Conservation (phyloP, 2,888 invertebrate genomes). For the Buathra laborator region DNA sequence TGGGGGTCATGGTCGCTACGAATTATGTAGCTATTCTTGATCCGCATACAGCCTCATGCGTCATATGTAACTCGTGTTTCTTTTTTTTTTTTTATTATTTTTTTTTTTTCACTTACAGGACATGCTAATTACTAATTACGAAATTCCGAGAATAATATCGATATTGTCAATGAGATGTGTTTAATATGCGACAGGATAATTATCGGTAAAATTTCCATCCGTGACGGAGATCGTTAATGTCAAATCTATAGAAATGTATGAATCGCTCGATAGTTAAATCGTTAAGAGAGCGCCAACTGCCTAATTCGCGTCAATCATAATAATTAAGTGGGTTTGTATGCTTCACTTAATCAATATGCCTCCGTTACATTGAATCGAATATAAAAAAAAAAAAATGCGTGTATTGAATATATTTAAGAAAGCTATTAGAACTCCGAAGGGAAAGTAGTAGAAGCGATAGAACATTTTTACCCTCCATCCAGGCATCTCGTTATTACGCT, state of each 20-base stretch:
- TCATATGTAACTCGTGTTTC: neutral
- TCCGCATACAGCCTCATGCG: neutral
- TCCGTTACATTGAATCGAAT: neutral
- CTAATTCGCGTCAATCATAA: too few relatives aligned
- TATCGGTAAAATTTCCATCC: too few relatives aligned
- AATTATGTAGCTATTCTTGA: conserved; percentile 13
- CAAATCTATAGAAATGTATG: too few relatives aligned
- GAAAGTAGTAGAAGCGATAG: conserved; percentile 3
- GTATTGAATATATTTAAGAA: neutral
- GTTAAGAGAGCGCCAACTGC: too few relatives aligned
- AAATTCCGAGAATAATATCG: neutral
- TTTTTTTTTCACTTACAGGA: neutral
- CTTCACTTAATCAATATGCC: too few relatives aligned
- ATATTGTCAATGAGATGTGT: neutral
- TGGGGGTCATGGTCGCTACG: conserved; percentile 41
- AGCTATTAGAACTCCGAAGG: neutral
- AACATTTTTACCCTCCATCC: conserved; percentile 7
- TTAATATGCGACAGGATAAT: too few relatives aligned
- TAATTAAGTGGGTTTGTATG: too few relatives aligned
- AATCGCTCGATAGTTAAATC: too few relatives aligned
- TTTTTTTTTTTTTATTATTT: conserved; percentile 1
- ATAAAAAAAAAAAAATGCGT: neutral
- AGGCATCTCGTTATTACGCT: conserved; percentile 30
- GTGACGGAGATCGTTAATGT: too few relatives aligned
- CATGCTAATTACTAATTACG: neutral